Percentiles rank a stretch among this genome's conserved stretches.
Evolutionary conservation across 2,888 invertebrate genomes (phyloP).

Genomic region (Acrocyrtus sp.): DNA sequence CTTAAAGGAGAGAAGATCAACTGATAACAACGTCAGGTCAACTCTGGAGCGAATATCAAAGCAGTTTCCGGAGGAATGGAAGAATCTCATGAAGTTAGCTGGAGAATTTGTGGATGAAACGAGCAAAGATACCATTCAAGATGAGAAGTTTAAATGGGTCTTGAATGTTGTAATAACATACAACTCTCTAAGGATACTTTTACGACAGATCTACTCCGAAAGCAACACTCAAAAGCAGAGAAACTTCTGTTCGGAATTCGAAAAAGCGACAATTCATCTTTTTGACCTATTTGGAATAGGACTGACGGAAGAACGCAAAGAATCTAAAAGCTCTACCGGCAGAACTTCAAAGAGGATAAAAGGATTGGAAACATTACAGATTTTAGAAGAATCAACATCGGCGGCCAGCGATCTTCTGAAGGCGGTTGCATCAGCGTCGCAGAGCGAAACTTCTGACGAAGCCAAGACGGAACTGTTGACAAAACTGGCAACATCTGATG

Average conservation of each 20-base stretch:
- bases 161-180: slow-evolving; percentile 32
- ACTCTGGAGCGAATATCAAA: slow-evolving; percentile 21
- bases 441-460: slow-evolving; percentile 7
- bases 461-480: slow-evolving; percentile 18
- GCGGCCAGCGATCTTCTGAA: neutral
- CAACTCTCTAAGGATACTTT: slow-evolving; percentile 28
- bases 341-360: slow-evolving; percentile 12
- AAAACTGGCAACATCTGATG: slow-evolving; percentile 1
- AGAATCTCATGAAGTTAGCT: slow-evolving; percentile 33
- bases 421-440: neutral
- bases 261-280: slow-evolving; percentile 29
- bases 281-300: slow-evolving; percentile 38
- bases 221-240: slow-evolving; percentile 14
- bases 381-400: neutral
- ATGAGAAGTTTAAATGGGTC: slow-evolving; percentile 30
- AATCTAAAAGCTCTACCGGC: slow-evolving; percentile 6
- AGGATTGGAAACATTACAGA: slow-evolving; percentile 34
- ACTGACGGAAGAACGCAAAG: slow-evolving; percentile 28
- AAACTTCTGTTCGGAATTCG: slow-evolving; percentile 21
- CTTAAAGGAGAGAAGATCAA: slow-evolving; percentile 29
- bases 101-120: slow-evolving; percentile 24
- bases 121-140: slow-evolving; percentile 8
- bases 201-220: slow-evolving; percentile 34
- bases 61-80: slow-evolving; percentile 42
- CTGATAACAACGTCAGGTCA: slow-evolving; percentile 14